Evolutionary conservation across 2,113 vertebrate species (phyloP).

Genomic region (Anarrhichthys ocellatus): DNA sequence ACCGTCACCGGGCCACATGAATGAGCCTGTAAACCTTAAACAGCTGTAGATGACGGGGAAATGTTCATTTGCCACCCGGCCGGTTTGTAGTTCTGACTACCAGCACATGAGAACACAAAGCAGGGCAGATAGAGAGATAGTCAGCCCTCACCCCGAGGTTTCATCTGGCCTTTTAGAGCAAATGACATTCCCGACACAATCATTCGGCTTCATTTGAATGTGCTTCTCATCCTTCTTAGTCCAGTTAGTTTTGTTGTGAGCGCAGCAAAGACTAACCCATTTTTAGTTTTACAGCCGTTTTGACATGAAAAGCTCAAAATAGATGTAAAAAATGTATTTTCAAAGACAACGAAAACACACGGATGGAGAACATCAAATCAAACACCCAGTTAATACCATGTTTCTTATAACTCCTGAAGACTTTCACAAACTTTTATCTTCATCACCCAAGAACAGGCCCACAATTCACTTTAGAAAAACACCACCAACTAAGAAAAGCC

Average conservation of each 20-base stretch:
- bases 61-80: conserved; percentile 34
- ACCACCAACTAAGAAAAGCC: conserved; percentile 2
- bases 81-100: conserved; percentile 20
- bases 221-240: conserved; percentile 2
- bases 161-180: conserved; percentile 21
- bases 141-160: not conserved
- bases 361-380: not conserved
- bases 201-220: not conserved
- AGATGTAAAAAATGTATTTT: not conserved
- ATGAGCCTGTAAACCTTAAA: conserved; percentile 50
- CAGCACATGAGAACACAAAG: not conserved
- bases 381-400: conserved; percentile 3
- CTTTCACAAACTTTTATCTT: conserved; percentile 15
- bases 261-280: not conserved
- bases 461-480: not conserved
- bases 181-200: not conserved
- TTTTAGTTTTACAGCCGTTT: not conserved
- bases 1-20: conserved; percentile 51
- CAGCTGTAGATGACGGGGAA: conserved; percentile 53
- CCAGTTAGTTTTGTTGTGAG: conserved; percentile 16
- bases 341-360: not conserved
- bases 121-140: not conserved
- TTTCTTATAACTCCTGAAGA: not conserved
- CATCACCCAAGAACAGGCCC: conserved; percentile 4
- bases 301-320: not conserved